phyloP scores from a whole-genome alignment of 2,888 invertebrate genomes.

The Folsomia manolachei region DNA sequence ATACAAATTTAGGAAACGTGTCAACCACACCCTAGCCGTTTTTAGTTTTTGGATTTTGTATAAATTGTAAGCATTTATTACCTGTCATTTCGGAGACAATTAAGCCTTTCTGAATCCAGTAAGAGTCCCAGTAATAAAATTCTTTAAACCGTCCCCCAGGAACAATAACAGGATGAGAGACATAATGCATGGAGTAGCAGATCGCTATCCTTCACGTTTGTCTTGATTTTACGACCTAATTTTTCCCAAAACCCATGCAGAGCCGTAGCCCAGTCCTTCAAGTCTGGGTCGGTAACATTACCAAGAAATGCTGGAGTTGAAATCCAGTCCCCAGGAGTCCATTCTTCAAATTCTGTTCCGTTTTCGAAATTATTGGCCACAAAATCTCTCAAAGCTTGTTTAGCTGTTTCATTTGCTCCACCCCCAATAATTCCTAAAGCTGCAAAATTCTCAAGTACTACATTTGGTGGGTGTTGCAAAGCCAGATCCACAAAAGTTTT shows the following conservation, averaged over 20 bases:
- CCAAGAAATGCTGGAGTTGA: constrained; percentile 69
- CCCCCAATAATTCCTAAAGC: constrained; percentile 58
- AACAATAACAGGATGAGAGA: constrained; percentile 69
- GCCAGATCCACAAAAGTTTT: constrained; percentile 80
- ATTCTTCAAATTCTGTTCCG: constrained; percentile 51
- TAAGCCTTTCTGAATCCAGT: constrained; percentile 80
- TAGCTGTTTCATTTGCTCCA: constrained; percentile 47
- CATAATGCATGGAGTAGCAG: constrained; percentile 51
- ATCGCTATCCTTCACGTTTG: constrained; percentile 66
- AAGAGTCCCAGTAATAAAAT: constrained; percentile 90
- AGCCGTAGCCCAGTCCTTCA: constrained; percentile 69
- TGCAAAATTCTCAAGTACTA: constrained; percentile 61
- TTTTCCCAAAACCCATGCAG: constrained; percentile 56
- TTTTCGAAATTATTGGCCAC: constrained; percentile 26
- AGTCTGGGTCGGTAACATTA: constrained; percentile 66
- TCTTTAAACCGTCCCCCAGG: constrained; percentile 67
- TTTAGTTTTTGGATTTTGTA: no score
- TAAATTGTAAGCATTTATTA: no score
- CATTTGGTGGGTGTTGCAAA: constrained; percentile 62
- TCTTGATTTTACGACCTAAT: constrained; percentile 66
- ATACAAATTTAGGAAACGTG: no score
- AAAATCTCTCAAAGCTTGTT: constrained; percentile 52
- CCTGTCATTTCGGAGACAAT: constrained; percentile 76
- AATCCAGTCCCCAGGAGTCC: constrained; percentile 72
- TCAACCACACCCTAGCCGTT: no score